These are phyloP conservation scores for Thunnus maccoyii DNA, from an alignment of 2,113 vertebrate species.

Conservation along the genomic window DNA sequence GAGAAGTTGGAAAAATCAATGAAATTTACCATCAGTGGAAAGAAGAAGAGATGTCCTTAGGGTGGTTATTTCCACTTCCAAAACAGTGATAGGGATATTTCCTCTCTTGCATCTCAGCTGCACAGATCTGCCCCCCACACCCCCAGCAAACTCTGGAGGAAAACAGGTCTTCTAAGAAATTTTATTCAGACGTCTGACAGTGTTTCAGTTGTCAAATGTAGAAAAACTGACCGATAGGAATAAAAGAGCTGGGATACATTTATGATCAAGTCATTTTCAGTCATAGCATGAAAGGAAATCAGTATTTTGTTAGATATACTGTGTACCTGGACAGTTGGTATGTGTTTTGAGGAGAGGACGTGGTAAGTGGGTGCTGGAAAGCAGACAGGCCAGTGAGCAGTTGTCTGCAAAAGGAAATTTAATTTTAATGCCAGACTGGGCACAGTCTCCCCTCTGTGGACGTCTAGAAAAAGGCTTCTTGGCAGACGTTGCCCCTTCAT, in stretches of 20 bases:
- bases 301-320: conserved; percentile 21
- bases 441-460: conserved; percentile 76
- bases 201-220: conserved; percentile 35
- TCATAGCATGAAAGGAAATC: conserved; percentile 27
- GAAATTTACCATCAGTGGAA: conserved; percentile 19
- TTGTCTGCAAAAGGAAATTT: conserved; percentile 79
- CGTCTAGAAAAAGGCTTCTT: conserved; percentile 73
- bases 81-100: conserved; percentile 52
- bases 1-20: conserved; percentile 17
- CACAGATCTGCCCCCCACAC: conserved; percentile 12
- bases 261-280: conserved; percentile 31
- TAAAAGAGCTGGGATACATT: conserved; percentile 13
- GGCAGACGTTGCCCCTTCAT: conserved; percentile 79
- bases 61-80: conserved; percentile 25
- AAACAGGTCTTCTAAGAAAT: conserved; percentile 28
- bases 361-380: conserved; percentile 73
- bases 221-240: conserved; percentile 44
- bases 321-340: conserved; percentile 67
- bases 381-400: conserved; percentile 62
- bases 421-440: conserved; percentile 78
- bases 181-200: conserved; percentile 28
- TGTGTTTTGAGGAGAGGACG: conserved; percentile 50
- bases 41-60: conserved; percentile 11
- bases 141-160: conserved; percentile 10
- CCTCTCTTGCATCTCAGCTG: conserved; percentile 43